Evolutionary conservation across 1,140 invertebrate genomes (phyloP).

Genomic region (Brachionus manjavacas): DNA sequence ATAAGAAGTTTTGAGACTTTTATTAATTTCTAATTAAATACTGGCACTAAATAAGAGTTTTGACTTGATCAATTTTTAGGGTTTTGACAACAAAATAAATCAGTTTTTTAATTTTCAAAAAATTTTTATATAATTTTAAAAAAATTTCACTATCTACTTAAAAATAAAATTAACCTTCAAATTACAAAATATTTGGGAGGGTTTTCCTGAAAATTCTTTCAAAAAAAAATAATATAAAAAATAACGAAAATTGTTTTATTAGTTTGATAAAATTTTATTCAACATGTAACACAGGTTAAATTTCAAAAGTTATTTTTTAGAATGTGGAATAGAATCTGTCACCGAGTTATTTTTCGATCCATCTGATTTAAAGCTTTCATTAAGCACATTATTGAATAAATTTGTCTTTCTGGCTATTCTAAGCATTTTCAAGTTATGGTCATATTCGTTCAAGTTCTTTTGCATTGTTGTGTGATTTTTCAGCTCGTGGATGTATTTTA

Average conservation of each 20-base stretch:
- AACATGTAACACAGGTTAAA: background rate
- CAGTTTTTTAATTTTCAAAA: too few relatives aligned
- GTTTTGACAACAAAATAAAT: too few relatives aligned
- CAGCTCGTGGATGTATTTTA: background rate
- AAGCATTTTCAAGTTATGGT: slow-evolving; percentile 4
- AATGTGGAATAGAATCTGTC: background rate
- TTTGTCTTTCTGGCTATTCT: background rate
- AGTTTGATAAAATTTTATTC: background rate
- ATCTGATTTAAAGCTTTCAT: slow-evolving; percentile 12
- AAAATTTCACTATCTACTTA: too few relatives aligned
- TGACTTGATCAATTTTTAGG: too few relatives aligned
- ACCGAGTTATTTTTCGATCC: background rate
- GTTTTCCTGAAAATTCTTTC: background rate
- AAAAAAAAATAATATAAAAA: background rate
- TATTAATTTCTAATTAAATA: too few relatives aligned
- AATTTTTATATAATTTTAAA: too few relatives aligned
- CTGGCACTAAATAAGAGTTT: too few relatives aligned
- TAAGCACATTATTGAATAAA: background rate
- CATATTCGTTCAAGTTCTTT: background rate
- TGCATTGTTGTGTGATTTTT: background rate
- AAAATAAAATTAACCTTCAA: too few relatives aligned
- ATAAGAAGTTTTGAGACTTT: too few relatives aligned
- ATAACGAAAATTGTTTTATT: background rate
- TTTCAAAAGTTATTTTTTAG: background rate
- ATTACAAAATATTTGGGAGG: too few relatives aligned